These are phyloP conservation scores for Halichoeres trimaculatus DNA, from an alignment of 2,113 vertebrate species.

Conservation along the genomic window DNA sequence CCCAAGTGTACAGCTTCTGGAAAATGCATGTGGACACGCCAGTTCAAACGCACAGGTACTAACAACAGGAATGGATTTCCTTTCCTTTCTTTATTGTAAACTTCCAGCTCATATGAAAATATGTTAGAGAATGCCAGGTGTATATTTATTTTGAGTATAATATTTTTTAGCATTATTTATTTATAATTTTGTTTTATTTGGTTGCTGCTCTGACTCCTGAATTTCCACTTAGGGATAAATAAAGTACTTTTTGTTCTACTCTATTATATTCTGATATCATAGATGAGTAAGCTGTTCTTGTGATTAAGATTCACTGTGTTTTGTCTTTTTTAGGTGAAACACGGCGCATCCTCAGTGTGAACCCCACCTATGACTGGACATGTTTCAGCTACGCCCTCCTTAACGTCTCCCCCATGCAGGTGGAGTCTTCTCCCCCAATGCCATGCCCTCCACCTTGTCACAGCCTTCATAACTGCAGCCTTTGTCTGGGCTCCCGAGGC, in stretches of 20 bases:
- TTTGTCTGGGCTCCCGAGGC: slow-evolving; percentile 90
- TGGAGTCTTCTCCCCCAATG: slow-evolving; percentile 91
- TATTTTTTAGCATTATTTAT: too few species aligned
- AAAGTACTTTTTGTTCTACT: too few species aligned
- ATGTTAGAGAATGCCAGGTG: too few species aligned
- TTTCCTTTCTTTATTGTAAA: too few species aligned
- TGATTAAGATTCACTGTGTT: not conserved
- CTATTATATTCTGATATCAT: too few species aligned
- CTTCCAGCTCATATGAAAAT: too few species aligned
- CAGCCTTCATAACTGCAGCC: slow-evolving; percentile 86
- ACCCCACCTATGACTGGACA: slow-evolving; percentile 93
- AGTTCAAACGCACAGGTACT: slow-evolving; percentile 93
- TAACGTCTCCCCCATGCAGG: slow-evolving; percentile 93
- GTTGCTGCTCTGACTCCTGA: too few species aligned
- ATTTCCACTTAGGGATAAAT: too few species aligned
- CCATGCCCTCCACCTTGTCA: slow-evolving; percentile 91
- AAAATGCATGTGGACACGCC: slow-evolving; percentile 95
- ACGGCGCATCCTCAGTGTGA: slow-evolving; percentile 91
- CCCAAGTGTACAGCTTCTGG: slow-evolving; percentile 90
- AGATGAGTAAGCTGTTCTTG: too few species aligned
- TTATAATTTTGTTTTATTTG: too few species aligned
- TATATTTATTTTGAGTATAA: too few species aligned
- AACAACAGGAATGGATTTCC: too few species aligned
- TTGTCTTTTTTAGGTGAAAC: slow-evolving; percentile 86
- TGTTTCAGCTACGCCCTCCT: slow-evolving; percentile 95